These are phyloP conservation scores for Drosophila jambulina DNA, from an alignment of 1,140 invertebrate genomes.

Conservation along the genomic window DNA sequence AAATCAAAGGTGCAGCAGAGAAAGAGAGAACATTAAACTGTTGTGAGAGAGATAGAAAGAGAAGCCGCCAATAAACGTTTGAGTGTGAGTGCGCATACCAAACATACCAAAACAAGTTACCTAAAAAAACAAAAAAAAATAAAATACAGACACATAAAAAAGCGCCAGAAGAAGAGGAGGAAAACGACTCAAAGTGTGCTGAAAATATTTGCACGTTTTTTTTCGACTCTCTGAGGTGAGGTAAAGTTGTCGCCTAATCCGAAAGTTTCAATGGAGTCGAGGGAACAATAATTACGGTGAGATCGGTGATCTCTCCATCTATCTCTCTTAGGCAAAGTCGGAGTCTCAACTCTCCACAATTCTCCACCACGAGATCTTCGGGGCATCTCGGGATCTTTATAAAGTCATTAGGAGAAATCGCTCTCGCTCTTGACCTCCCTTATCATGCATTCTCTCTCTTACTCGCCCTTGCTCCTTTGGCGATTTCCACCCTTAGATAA, in stretches of 20 bases:
- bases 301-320: slow-evolving; percentile 11
- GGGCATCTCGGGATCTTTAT: slow-evolving; percentile 42
- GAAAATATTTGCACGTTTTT: slow-evolving; percentile 81
- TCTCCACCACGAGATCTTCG: slow-evolving; percentile 6
- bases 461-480: background rate
- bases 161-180: slow-evolving; percentile 2
- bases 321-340: background rate
- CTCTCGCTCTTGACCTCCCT: slow-evolving; percentile 13
- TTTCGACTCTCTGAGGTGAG: slow-evolving; percentile 41
- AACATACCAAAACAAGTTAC: slow-evolving; percentile 67
- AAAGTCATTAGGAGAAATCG: slow-evolving; percentile 48
- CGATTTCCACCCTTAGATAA: slow-evolving; percentile 20
- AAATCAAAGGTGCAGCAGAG: slow-evolving; percentile 18
- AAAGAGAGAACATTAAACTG: slow-evolving; percentile 19
- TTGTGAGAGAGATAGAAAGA: background rate
- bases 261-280: slow-evolving; percentile 37
- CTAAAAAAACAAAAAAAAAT: slow-evolving; percentile 9
- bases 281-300: slow-evolving; percentile 30
- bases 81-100: slow-evolving; percentile 47
- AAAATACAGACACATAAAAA: background rate
- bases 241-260: slow-evolving; percentile 40
- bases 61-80: slow-evolving; percentile 4
- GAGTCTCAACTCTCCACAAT: background rate
- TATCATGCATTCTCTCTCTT: background rate
- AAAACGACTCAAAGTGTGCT: slow-evolving; percentile 54